Evolutionary conservation across 35 echinoderm and acorn worm species (phyloP).

Genomic region (Ophioderma brevispina): DNA sequence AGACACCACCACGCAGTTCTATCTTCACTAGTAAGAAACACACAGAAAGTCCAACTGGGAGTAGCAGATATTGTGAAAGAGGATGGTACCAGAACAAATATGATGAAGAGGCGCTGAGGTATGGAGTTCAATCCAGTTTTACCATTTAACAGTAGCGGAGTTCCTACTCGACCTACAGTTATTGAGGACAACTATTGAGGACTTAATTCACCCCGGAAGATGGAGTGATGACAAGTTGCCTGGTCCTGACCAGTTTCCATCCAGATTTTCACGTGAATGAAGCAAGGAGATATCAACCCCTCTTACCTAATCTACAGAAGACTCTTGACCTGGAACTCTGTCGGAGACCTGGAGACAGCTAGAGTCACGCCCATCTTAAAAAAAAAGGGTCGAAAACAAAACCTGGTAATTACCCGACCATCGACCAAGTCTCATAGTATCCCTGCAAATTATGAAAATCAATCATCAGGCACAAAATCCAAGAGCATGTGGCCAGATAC

Average conservation of each 20-base stretch:
- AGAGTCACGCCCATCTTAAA: constrained; percentile 39
- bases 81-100: constrained; percentile 18
- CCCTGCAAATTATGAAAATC: constrained; percentile 46
- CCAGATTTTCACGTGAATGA: constrained; percentile 4
- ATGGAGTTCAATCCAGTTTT: constrained; percentile 26
- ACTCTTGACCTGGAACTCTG: constrained; percentile 16
- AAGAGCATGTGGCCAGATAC: constrained; percentile 8
- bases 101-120: constrained; percentile 22
- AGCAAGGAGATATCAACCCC: not conserved
- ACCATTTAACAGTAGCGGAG: not conserved
- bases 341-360: constrained; percentile 48
- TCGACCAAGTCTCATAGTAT: constrained; percentile 46
- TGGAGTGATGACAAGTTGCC: not conserved
- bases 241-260: constrained; percentile 39
- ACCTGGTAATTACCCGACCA: constrained; percentile 35
- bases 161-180: too few species aligned
- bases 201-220: not conserved
- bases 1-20: constrained; percentile 45
- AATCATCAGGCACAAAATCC: constrained; percentile 29
- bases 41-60: constrained; percentile 26
- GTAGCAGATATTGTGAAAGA: not conserved
- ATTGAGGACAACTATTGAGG: not conserved
- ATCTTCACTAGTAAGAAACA: constrained; percentile 23
- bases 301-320: constrained; percentile 31
- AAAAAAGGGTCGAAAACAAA: constrained; percentile 34